A percentile compares a stretch with the other conserved stretches of the same genome.
Conservation (phyloP, 2,888 invertebrate species). For the Hesperia comma region DNA sequence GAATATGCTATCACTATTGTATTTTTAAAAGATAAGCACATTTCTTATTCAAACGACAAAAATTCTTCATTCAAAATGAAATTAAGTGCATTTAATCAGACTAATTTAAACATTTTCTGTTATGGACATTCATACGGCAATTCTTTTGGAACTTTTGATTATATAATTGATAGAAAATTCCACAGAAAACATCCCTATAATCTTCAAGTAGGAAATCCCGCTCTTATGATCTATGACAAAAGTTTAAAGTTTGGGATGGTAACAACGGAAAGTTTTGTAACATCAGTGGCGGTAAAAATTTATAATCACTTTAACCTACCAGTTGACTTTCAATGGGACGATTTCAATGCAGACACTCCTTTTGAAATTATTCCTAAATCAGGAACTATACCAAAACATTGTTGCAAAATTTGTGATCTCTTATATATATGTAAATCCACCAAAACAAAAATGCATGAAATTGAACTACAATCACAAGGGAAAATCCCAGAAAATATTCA, state of each 20-base stretch:
- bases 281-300: conserved; percentile 68
- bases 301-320: conserved; percentile 67
- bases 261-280: conserved; percentile 66
- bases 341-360: conserved; percentile 61
- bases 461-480: conserved; percentile 59
- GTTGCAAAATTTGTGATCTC: conserved; percentile 68
- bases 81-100: conserved; percentile 54
- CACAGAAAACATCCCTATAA: conserved; percentile 61
- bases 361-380: conserved; percentile 67
- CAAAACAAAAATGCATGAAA: conserved; percentile 70
- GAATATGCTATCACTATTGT: conserved; percentile 57
- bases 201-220: conserved; percentile 61
- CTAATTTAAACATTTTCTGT: conserved; percentile 57
- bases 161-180: conserved; percentile 63
- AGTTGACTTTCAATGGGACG: conserved; percentile 64
- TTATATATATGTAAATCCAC: conserved; percentile 62
- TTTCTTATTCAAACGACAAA: conserved; percentile 62
- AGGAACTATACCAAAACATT: conserved; percentile 62
- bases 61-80: conserved; percentile 50
- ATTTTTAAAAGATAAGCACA: conserved; percentile 54
- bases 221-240: conserved; percentile 61
- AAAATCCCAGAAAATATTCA: conserved; percentile 51
- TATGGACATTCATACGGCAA: conserved; percentile 58
- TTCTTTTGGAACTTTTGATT: conserved; percentile 60
- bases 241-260: conserved; percentile 76